Percentiles rank a stretch among this genome's conserved stretches.
These are phyloP conservation scores for Lasaia peninsularis DNA, from an alignment of 1,140 invertebrate species.

Conservation along the genomic window DNA sequence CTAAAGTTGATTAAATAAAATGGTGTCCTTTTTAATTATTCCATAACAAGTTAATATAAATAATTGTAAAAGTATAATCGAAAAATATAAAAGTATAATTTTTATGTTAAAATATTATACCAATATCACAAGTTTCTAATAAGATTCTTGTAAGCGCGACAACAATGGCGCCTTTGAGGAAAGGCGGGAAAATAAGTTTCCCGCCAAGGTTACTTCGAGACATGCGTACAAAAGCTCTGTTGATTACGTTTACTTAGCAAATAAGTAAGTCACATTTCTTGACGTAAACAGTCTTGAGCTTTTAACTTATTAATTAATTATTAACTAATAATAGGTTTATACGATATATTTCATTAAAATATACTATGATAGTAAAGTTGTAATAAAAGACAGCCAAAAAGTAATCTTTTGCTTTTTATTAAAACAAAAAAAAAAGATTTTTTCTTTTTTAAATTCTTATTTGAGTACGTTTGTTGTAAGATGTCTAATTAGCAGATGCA, in stretches of 20 bases:
- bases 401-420: too few relatives aligned
- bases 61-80: neutral
- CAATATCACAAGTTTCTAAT: conserved; percentile 38
- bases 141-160: conserved; percentile 49
- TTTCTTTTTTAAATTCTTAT: conserved; percentile 2
- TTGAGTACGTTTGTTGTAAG: conserved; percentile 15
- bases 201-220: conserved; percentile 58
- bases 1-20: too few relatives aligned
- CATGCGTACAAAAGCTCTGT: conserved; percentile 55
- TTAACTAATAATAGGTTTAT: too few relatives aligned
- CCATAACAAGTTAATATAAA: too few relatives aligned
- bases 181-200: conserved; percentile 71
- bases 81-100: neutral
- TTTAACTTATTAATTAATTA: too few relatives aligned
- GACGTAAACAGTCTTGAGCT: too few relatives aligned
- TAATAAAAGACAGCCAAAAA: too few relatives aligned
- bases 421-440: neutral
- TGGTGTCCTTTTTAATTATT: too few relatives aligned
- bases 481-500: conserved; percentile 13
- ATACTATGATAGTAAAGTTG: neutral
- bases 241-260: conserved; percentile 35
- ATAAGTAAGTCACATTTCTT: neutral
- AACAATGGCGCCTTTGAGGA: conserved; percentile 46
- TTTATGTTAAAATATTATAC: neutral
- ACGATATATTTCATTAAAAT: neutral